Evolutionary conservation across 2,113 vertebrate genomes (phyloP), one percentile per base, ranked within the genome.

Genomic region (Martes martes): DNA sequence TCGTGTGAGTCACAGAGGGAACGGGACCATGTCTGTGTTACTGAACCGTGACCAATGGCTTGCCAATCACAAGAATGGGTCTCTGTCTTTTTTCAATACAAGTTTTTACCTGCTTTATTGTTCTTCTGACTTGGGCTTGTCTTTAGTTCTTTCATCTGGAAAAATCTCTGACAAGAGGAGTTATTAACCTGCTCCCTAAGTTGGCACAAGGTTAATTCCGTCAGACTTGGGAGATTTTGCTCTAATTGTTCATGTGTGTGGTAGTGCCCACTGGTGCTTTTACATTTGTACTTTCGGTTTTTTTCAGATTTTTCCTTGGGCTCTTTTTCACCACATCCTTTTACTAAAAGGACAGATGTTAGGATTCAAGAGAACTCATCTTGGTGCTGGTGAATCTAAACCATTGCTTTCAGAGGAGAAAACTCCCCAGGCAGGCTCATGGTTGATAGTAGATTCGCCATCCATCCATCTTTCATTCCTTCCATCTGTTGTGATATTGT

Each of bases 71-170:
- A 74, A 74, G 92, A 71, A 87, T 1, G 26, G 95, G 82, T 69
- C 81, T 96, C 24, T 88, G 89, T 74, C 69, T 3, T 14, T 59
- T 47, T 36, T 92, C 90, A 92, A 2, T 3, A 0, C 86, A 89
- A 36, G 73, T 63, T 93, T 93, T 86, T 90, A 96, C 84, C 95
- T 36, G 23, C 88, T 74, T 78, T 69, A 50, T 28, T 71, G 36
- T 93, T 96, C 63, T 97, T 71, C 74, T 90, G 61, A 93, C 82
- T 93, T 0, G 1, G 47, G n/a, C 80, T 71, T 36, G 15, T 84
- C 96, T 88, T 91, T 92, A 50, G n/a, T 93, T 90, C 92, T 67
- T 67, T 97, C 83, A 24, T n/a, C 52, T 96, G 86, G 67, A 63
- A 73, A 73, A 94, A n/a, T 33, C 55, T 92, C 71, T 91, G 59